Evolutionary conservation across 2,888 invertebrate genomes (phyloP).

Genomic region (Drosophila meridiana): DNA sequence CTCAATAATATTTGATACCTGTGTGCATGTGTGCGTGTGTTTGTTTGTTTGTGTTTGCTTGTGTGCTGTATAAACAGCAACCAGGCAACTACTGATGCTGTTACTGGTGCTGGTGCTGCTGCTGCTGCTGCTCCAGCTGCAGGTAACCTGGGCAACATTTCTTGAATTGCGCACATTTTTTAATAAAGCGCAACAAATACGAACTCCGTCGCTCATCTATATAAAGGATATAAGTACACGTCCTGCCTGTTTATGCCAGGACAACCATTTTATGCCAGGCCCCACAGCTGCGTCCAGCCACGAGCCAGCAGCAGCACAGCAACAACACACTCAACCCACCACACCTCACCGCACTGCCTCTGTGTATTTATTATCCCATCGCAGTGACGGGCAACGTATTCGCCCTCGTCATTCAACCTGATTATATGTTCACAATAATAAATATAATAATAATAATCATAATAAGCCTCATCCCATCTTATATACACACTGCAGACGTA

Average conservation of each 20-base stretch:
- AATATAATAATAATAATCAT: constrained; percentile 46
- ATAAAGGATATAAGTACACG: constrained; percentile 49
- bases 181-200: constrained; percentile 72
- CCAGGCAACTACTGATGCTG: constrained; percentile 6
- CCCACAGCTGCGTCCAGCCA: constrained; percentile 2
- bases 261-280: constrained; percentile 46
- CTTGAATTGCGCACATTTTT: constrained; percentile 73
- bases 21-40: constrained; percentile 28
- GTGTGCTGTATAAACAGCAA: constrained; percentile 25
- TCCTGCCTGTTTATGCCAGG: constrained; percentile 26
- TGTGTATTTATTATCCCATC: constrained; percentile 66
- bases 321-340: constrained; percentile 1
- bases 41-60: constrained; percentile 10
- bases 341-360: constrained; percentile 5
- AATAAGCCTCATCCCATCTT: constrained; percentile 1
- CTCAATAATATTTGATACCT: constrained; percentile 76
- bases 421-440: constrained; percentile 65
- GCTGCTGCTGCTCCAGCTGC: constrained; percentile 16
- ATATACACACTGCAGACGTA: background rate
- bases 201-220: constrained; percentile 24
- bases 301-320: background rate
- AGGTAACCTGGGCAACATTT: constrained; percentile 55
- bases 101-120: constrained; percentile 4
- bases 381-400: constrained; percentile 32
- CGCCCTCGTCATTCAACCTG: constrained; percentile 62